Conservation (phyloP, 2,888 invertebrate genomes). For the Caenorhabditis sp. region DNA sequence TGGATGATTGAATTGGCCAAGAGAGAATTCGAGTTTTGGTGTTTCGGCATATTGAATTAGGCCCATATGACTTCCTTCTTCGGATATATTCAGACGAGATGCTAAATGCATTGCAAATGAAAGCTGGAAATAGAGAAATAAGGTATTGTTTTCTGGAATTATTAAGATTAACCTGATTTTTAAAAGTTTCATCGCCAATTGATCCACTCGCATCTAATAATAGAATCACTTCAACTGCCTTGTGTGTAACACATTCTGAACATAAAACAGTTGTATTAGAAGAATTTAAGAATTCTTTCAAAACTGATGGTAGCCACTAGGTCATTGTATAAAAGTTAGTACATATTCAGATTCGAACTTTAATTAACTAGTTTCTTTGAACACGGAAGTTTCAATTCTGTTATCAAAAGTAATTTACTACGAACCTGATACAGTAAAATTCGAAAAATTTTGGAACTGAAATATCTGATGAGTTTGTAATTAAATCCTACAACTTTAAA, state of each 20-base stretch:
- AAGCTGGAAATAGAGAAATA: conserved; percentile 48
- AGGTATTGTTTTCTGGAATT: conserved; percentile 37
- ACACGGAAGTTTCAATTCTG: too few relatives aligned
- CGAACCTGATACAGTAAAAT: too few relatives aligned
- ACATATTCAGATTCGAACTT: too few relatives aligned
- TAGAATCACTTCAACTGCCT: conserved; percentile 72
- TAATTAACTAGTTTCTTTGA: too few relatives aligned
- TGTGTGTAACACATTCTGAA: conserved; percentile 65
- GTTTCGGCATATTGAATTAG: conserved; percentile 72
- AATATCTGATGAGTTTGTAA: too few relatives aligned
- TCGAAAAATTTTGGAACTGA: too few relatives aligned
- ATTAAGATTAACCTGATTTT: conserved; percentile 38
- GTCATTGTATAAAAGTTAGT: too few relatives aligned
- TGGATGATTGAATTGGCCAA: conserved; percentile 62
- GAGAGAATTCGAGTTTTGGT: conserved; percentile 68
- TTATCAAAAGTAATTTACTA: too few relatives aligned
- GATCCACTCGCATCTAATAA: conserved; percentile 72
- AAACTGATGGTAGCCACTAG: too few relatives aligned
- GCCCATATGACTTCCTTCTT: conserved; percentile 69
- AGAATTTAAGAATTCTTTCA: too few relatives aligned
- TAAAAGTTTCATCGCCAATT: conserved; percentile 70
- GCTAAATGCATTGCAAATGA: conserved; percentile 71
- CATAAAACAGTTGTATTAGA: conserved; percentile 4
- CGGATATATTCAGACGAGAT: conserved; percentile 70
- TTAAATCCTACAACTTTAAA: too few relatives aligned